Conservation (phyloP, 2,797 vertebrate genomes). For the Periophthalmus magnuspinnatus region DNA sequence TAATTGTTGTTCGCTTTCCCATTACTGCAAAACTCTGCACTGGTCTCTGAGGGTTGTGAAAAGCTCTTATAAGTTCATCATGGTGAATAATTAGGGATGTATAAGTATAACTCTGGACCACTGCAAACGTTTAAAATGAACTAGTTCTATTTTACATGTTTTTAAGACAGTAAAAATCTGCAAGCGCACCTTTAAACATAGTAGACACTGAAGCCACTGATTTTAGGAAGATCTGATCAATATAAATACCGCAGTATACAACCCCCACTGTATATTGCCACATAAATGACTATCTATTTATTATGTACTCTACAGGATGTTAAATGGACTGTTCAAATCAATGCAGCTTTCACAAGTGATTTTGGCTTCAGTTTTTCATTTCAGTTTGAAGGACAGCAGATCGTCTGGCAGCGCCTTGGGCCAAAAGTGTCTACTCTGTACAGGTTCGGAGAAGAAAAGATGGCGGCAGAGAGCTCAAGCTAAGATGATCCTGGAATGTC, state of each 20-base stretch:
- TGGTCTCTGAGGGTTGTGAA: too few relatives aligned
- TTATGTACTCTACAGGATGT: not conserved
- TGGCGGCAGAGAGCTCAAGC: slow-evolving; percentile 27
- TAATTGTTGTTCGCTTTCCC: too few relatives aligned
- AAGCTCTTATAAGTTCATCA: too few relatives aligned
- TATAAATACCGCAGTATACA: not conserved
- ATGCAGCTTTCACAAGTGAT: not conserved
- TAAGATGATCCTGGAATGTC: slow-evolving; percentile 39
- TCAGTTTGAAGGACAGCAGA: slow-evolving; percentile 39
- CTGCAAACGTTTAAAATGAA: too few relatives aligned
- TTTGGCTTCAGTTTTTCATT: slow-evolving; percentile 25
- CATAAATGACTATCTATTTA: not conserved
- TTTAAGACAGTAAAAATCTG: too few relatives aligned
- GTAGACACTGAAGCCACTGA: not conserved
- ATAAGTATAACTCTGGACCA: too few relatives aligned
- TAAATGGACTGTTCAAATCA: not conserved
- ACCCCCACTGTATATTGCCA: not conserved
- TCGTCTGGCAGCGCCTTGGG: slow-evolving; percentile 37
- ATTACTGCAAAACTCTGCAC: too few relatives aligned
- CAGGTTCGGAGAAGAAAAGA: slow-evolving; percentile 34
- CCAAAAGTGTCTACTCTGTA: slow-evolving; percentile 35
- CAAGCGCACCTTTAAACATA: too few relatives aligned
- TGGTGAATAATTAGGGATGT: too few relatives aligned
- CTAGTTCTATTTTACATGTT: too few relatives aligned
- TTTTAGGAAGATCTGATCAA: not conserved